A percentile compares a stretch with the other conserved stretches of the same genome.
phyloP scores from a whole-genome alignment of 2,797 vertebrate species.

The Phoxinus dragarum region DNA sequence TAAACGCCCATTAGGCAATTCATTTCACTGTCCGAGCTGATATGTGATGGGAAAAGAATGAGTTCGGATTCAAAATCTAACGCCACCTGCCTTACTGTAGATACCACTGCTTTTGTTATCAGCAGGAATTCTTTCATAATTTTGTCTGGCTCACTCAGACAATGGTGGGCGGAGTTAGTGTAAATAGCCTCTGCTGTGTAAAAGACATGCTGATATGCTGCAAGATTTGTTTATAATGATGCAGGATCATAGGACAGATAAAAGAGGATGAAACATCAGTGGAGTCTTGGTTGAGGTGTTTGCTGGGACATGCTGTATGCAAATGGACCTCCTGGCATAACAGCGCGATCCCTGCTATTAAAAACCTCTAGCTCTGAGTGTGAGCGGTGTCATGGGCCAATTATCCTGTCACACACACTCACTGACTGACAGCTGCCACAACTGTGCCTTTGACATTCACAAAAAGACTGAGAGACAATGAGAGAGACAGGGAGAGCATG shows the following conservation, averaged over 20 bases:
- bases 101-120: not conserved
- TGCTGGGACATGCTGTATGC: not conserved
- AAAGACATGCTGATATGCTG: not conserved
- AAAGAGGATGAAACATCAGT: slow-evolving; percentile 10
- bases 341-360: slow-evolving; percentile 63
- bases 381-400: slow-evolving; percentile 33
- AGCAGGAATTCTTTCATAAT: not conserved
- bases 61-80: not conserved
- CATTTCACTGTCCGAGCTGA: not conserved
- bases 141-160: not conserved
- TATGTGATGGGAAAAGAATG: not conserved
- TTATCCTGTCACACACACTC: slow-evolving; percentile 34
- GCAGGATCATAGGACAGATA: not conserved
- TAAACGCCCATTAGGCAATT: not conserved
- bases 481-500: not conserved
- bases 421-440: slow-evolving; percentile 39
- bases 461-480: slow-evolving; percentile 20
- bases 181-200: not conserved
- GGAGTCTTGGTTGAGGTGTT: slow-evolving; percentile 5
- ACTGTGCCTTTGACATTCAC: slow-evolving; percentile 20
- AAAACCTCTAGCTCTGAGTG: slow-evolving; percentile 60
- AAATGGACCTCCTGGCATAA: slow-evolving; percentile 55
- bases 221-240: not conserved
- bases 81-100: not conserved
- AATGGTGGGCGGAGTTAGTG: not conserved